Percentiles rank a stretch among this genome's conserved stretches.
These are phyloP conservation scores for Eupithecia pulchellata DNA, from an alignment of 2,888 invertebrate genomes.

Conservation along the genomic window DNA sequence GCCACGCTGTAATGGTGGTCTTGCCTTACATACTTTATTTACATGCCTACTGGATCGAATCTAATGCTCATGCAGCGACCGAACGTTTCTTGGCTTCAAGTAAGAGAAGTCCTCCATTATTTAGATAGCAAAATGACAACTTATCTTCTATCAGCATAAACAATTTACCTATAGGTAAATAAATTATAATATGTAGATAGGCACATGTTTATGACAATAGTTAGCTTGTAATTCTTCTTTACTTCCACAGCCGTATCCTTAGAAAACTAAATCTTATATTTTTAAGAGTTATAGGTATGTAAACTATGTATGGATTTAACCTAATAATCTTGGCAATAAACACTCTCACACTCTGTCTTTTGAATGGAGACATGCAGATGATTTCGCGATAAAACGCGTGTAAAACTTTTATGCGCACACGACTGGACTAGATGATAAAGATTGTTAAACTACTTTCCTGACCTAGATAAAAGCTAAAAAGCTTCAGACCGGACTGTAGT, in stretches of 20 bases:
- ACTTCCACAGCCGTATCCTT: neutral
- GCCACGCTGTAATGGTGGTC: neutral
- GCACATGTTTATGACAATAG: neutral
- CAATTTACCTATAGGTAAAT: neutral
- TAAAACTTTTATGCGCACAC: neutral
- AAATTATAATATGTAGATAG: neutral
- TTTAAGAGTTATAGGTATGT: no score
- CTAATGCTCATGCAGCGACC: neutral
- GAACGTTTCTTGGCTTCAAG: neutral
- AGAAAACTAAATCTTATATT: no score
- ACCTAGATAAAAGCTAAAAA: conserved; percentile 8
- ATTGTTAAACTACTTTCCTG: conserved; percentile 9
- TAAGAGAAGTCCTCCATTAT: neutral
- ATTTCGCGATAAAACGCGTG: conserved; percentile 4
- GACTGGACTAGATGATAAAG: conserved; percentile 6
- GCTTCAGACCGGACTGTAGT: neutral
- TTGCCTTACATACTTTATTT: neutral
- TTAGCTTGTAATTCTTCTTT: neutral
- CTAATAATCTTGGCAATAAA: neutral
- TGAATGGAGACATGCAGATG: neutral
- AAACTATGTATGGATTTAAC: neutral
- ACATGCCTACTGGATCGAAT: neutral
- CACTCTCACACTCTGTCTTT: neutral
- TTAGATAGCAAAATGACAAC: neutral
- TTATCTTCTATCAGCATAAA: neutral